Base-by-base conservation (phyloP, 2,113 vertebrate genomes). In the Mellivora capensis region DNA sequence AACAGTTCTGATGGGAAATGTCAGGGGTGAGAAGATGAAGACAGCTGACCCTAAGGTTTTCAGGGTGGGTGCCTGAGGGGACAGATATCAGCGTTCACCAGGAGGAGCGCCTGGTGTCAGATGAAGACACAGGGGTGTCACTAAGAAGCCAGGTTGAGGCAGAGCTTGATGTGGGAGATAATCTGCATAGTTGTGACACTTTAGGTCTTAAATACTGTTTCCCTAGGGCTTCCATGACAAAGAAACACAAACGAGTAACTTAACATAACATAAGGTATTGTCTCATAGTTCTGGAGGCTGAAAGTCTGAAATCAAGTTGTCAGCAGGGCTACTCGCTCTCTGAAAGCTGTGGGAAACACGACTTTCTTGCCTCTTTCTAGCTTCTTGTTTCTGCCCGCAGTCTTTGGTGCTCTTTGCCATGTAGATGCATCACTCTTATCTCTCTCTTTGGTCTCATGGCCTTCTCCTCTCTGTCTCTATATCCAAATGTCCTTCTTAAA, bases 81-180 rank as follows among this genome's bases (percentile, higher is more conserved):
- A 80, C 31, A 0, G 15, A 61, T 6, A 52, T 1, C 39, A 47
- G 31, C 1, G 9, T 15, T 39, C 21, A 49, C 9, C 2, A 62
- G 34, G 10, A 93, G 62, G 52, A 62, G 31, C 6, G n/a, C 10
- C 52, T 57, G 11, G 6, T 42, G 39, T 47, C 21, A 15, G 14
- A 7, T 44, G 49, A 49, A 44, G 47, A 84, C 34, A 25, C 49
- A 27, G 3, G 7, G 61, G n/a, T 12, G 18, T 47, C 71, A 64
- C 15, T 67, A 21, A 14, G 76, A 76, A 90, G 21, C 27, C 37
- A 81, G 34, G 11, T 2, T n/a, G 34, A 29, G 8, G 7, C 9
- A 47, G 47, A 39, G 25, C 25, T 39, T 9, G 10, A 52, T 4
- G 47, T 44, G 31, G 11, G 23, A 84, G 14, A 37, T 42, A 77